Conservation (phyloP, 2,797 vertebrate species). For the Percopsis omiscomaycus region DNA sequence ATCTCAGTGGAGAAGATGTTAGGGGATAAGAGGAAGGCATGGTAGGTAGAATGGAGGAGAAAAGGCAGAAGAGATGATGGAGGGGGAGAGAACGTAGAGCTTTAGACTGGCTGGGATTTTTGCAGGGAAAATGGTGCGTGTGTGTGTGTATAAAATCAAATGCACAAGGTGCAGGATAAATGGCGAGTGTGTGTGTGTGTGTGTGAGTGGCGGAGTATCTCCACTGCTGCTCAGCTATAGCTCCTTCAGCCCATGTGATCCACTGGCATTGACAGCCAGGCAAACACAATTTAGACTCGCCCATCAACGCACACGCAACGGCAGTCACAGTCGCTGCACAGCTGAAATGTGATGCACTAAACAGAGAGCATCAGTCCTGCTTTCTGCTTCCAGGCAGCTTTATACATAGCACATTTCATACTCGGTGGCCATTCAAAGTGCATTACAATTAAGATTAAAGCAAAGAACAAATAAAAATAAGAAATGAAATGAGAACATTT, state of each 20-base stretch:
- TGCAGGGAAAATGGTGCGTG: neutral
- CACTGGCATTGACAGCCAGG: conserved; percentile 64
- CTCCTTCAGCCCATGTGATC: conserved; percentile 53
- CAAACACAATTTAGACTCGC: conserved; percentile 67
- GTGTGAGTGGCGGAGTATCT: conserved; percentile 45
- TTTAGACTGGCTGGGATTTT: conserved; percentile 13
- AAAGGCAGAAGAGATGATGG: conserved; percentile 8
- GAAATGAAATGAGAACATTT: too few relatives aligned
- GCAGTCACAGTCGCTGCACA: conserved; percentile 40
- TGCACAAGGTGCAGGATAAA: conserved; percentile 45
- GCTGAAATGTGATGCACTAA: conserved; percentile 45
- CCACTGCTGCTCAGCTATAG: conserved; percentile 51
- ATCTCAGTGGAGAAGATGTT: conserved; percentile 47
- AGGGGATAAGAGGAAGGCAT: conserved; percentile 17
- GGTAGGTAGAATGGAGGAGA: conserved; percentile 15
- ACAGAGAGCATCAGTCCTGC: conserved; percentile 44
- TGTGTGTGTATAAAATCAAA: conserved; percentile 21
- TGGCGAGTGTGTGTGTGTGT: conserved; percentile 31
- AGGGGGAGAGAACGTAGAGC: conserved; percentile 21
- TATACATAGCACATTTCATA: conserved; percentile 8
- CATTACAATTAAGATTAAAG: too few relatives aligned
- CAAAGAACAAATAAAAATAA: too few relatives aligned
- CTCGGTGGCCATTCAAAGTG: too few relatives aligned
- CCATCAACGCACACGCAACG: conserved; percentile 62
- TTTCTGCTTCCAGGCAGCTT: conserved; percentile 5